Conservation (phyloP, 2,888 invertebrate species). For the Malacosoma neustria region DNA sequence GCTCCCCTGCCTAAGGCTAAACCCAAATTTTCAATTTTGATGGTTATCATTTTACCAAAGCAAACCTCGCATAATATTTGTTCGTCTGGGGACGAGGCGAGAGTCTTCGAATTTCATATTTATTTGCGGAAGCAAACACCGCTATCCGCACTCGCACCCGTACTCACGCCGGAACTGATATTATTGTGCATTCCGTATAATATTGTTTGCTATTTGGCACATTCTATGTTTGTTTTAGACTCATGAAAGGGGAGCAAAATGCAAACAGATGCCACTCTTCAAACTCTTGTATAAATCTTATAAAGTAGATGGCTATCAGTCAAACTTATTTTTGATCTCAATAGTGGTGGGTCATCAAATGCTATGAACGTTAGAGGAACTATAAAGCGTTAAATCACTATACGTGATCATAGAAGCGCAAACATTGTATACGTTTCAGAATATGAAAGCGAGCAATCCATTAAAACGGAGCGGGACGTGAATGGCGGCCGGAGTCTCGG, state of each 20-base stretch:
- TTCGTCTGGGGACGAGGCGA: conserved; percentile 54
- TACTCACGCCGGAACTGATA: conserved; percentile 70
- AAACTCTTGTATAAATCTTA: conserved; percentile 37
- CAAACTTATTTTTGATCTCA: too few species aligned
- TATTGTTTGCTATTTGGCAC: conserved; percentile 76
- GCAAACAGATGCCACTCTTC: conserved; percentile 59
- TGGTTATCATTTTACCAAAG: conserved; percentile 75
- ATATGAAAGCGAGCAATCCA: conserved; percentile 73
- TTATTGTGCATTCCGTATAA: conserved; percentile 76
- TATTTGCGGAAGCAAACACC: conserved; percentile 69
- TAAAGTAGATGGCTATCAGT: too few species aligned
- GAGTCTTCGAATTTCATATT: conserved; percentile 73
- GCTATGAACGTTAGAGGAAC: conserved; percentile 19
- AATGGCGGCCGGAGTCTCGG: conserved; percentile 51
- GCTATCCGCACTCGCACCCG: conserved; percentile 19
- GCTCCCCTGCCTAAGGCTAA: conserved; percentile 48
- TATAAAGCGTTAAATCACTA: conserved; percentile 53
- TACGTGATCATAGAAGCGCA: conserved; percentile 59
- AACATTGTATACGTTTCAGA: conserved; percentile 54
- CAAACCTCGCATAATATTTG: conserved; percentile 69
- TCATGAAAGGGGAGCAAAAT: conserved; percentile 71
- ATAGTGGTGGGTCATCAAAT: too few species aligned
- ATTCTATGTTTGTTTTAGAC: conserved; percentile 73
- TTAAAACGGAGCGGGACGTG: conserved; percentile 57
- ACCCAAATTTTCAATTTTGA: conserved; percentile 68